Conservation (phyloP, 1,140 invertebrate species). For the Bombyx mandarina region DNA sequence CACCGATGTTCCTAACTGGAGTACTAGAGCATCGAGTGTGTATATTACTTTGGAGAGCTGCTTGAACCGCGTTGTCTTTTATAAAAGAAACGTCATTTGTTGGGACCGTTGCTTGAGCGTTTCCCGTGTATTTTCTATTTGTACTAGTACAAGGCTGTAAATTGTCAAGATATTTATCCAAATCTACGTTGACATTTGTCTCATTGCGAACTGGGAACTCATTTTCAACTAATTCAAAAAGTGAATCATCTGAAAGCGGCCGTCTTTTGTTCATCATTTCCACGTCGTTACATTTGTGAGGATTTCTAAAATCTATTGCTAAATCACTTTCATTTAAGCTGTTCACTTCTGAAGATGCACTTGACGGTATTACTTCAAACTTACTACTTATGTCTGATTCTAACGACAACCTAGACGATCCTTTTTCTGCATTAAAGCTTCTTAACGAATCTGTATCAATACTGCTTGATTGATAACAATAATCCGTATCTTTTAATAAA, state of each 20-base stretch:
- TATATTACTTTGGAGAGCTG: constrained; percentile 18
- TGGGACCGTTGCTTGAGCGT: constrained; percentile 13
- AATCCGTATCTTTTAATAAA: constrained; percentile 48
- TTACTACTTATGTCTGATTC: constrained; percentile 68
- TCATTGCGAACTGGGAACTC: constrained; percentile 73
- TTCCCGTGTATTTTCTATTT: constrained; percentile 3
- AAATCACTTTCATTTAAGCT: constrained; percentile 56
- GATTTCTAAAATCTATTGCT: constrained; percentile 70
- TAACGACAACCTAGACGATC: constrained; percentile 61
- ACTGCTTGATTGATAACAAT: constrained; percentile 45
- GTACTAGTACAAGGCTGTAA: constrained; percentile 65
- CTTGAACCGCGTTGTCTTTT: constrained; percentile 27
- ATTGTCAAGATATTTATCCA: constrained; percentile 78
- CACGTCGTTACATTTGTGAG: constrained; percentile 61
- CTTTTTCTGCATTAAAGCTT: constrained; percentile 65
- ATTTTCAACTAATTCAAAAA: constrained; percentile 75
- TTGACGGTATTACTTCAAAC: constrained; percentile 58
- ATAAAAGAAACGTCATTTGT: constrained; percentile 11
- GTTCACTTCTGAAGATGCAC: constrained; percentile 50
- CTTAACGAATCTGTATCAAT: constrained; percentile 61
- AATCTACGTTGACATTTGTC: constrained; percentile 68
- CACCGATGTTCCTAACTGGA: constrained; percentile 29
- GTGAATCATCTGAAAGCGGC: constrained; percentile 78
- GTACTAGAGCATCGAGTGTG: constrained; percentile 47
- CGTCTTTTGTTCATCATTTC: constrained; percentile 78